These are phyloP conservation scores for Megaptera novaeangliae DNA, from an alignment of 2,113 vertebrate genomes.

Conservation along the genomic window DNA sequence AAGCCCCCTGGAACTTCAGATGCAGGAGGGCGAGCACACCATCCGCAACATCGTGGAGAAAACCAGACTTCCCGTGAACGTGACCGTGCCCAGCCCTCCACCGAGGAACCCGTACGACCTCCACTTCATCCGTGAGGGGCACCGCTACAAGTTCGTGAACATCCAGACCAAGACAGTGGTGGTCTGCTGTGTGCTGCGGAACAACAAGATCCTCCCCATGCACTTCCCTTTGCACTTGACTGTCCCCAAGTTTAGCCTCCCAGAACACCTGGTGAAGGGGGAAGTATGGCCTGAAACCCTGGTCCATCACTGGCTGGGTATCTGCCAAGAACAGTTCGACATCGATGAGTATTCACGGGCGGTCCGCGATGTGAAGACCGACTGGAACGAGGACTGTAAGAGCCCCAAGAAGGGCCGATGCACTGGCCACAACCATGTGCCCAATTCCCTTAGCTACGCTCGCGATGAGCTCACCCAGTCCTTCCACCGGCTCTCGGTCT, in stretches of 20 bases:
- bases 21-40: slow-evolving; percentile 98
- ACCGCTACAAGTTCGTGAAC: slow-evolving; percentile 98
- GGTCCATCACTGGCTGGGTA: slow-evolving; percentile 93
- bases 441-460: slow-evolving; percentile 93
- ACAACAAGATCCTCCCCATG: slow-evolving; percentile 92
- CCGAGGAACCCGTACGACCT: slow-evolving; percentile 96
- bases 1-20: slow-evolving; percentile 95
- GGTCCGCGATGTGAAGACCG: slow-evolving; percentile 91
- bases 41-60: slow-evolving; percentile 98
- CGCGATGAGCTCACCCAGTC: slow-evolving; percentile 97
- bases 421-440: slow-evolving; percentile 87
- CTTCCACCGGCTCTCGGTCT: slow-evolving; percentile 96
- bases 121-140: slow-evolving; percentile 95
- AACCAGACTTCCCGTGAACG: slow-evolving; percentile 94
- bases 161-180: slow-evolving; percentile 98
- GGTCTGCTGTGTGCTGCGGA: slow-evolving; percentile 91
- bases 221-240: slow-evolving; percentile 94
- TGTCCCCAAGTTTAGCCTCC: slow-evolving; percentile 91
- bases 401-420: slow-evolving; percentile 92
- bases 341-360: slow-evolving; percentile 97
- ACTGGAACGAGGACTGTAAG: slow-evolving; percentile 95
- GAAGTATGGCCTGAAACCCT: slow-evolving; percentile 92
- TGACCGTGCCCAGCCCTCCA: slow-evolving; percentile 91
- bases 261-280: slow-evolving; percentile 91
- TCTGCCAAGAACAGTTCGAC: slow-evolving; percentile 97